Evolutionary conservation across 1,140 invertebrate genomes (phyloP).

Genomic region (Drosophila baimaii): DNA sequence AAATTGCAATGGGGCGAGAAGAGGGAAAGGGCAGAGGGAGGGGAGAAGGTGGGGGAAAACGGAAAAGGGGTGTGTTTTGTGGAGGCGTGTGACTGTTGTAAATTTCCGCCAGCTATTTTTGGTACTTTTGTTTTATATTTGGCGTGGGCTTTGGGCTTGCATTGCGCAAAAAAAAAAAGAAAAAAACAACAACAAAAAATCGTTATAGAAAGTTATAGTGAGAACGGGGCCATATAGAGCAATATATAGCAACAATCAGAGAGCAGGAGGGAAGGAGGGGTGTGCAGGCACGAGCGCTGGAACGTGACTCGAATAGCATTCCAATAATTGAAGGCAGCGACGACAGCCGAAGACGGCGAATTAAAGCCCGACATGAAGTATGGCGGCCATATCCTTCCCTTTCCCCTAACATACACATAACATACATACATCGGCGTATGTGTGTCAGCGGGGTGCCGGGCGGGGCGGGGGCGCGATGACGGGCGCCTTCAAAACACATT

Average conservation of each 20-base stretch:
- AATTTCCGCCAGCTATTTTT: constrained; percentile 47
- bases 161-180: not conserved
- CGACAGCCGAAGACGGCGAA: constrained; percentile 67
- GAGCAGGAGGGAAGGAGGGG: constrained; percentile 17
- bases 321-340: constrained; percentile 72
- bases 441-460: constrained; percentile 27
- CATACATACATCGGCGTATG: not conserved
- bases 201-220: constrained; percentile 39
- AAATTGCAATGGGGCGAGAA: constrained; percentile 36
- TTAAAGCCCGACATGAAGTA: constrained; percentile 73
- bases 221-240: constrained; percentile 21
- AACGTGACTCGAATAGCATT: constrained; percentile 76
- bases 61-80: constrained; percentile 38
- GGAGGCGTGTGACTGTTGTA: constrained; percentile 45
- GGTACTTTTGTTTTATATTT: constrained; percentile 46
- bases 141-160: constrained; percentile 13
- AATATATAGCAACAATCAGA: constrained; percentile 10
- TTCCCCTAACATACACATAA: not conserved
- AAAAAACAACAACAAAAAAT: constrained; percentile 19
- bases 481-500: constrained; percentile 60
- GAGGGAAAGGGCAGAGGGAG: too few relatives aligned
- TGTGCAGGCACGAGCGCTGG: constrained; percentile 62
- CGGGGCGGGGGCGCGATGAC: too few relatives aligned
- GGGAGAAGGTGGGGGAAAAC: not conserved
- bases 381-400: constrained; percentile 32